Conservation (phyloP, 2,113 vertebrate genomes). For the Albula glossodonta region DNA sequence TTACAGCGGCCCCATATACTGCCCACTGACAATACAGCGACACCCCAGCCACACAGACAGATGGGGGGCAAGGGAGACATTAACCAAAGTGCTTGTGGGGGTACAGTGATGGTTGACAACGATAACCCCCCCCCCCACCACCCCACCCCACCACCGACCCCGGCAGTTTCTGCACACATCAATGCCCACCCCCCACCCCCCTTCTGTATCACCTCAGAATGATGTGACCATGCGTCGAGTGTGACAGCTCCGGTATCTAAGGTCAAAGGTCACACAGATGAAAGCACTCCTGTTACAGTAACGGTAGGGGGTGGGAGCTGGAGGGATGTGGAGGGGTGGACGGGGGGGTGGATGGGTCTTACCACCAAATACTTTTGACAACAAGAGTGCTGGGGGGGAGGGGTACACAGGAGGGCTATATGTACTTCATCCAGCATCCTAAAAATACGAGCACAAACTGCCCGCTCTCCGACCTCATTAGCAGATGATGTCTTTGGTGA, state of each 20-base stretch:
- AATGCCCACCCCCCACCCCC: neutral
- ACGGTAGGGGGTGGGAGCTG: neutral
- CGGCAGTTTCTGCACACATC: neutral
- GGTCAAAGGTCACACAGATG: neutral
- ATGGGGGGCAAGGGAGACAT: neutral
- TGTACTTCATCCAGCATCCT: neutral
- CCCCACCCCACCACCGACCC: neutral
- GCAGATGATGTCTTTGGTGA: neutral
- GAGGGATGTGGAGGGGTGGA: neutral
- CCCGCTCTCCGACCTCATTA: no score
- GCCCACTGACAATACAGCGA: neutral
- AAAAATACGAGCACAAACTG: neutral
- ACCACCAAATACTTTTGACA: neutral
- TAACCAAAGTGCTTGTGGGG: neutral
- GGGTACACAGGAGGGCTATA: no score
- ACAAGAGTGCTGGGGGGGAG: no score
- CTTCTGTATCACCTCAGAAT: neutral
- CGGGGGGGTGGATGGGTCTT: no score
- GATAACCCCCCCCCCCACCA: no score
- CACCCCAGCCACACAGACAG: neutral
- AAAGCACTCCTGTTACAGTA: neutral
- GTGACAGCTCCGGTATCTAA: neutral
- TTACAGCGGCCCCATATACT: constrained; percentile 1
- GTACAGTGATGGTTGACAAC: neutral
- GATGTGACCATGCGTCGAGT: no score